Base-by-base conservation (phyloP, 1,140 invertebrate genomes). In the Chelonus insularis region DNA sequence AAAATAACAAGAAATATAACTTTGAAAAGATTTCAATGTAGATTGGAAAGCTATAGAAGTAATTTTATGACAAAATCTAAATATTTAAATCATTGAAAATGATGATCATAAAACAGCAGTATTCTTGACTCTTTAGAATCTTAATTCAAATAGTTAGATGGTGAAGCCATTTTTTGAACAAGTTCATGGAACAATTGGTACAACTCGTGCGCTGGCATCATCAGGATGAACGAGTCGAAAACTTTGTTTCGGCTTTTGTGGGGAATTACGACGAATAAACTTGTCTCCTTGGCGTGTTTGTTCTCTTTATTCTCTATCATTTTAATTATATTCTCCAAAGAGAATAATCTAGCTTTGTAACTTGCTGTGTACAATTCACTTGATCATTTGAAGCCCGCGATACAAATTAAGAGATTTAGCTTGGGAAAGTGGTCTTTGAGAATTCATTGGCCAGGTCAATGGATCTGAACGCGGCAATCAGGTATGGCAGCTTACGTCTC, bases 251-350 rank as follows among this genome's bases (percentile, higher is more conserved):
- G 29, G 50, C 37, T 41, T 45, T 60, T 60, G 58, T 54, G 50
- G 58, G 58, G 54, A 60, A 60, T 60, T 60, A 48, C 58, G 58
- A 50, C 58, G 58, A 54, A 60, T 60, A 60, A 60, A 60, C 58
- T 60, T 60, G 58, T 60, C 50, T 52, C 45, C 48, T 14, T 34
- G 23, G 48, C 43, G 36, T 29, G 25, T n/a, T 60, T 23, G 41
- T 43, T 5, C 41, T 14, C 16, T 43, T 43, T 43, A 43, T 43
- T 43, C 16, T 7, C 14, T 14, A 48, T 23, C 23, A 18, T 48
- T 48, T 48, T 25, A 18, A 48, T 48, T 48, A 48, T 48, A 12
- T 37, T 23, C 45, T 23, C 45, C 23, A n/a, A 48, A 25, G 23
- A 25, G 23, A 9, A 48, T 48, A 48, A 48, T 48, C 45, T 8